A percentile compares a stretch with the other conserved stretches of the same genome.
These are phyloP conservation scores for Papilio demoleus DNA, from an alignment of 2,888 invertebrate genomes.

Conservation along the genomic window DNA sequence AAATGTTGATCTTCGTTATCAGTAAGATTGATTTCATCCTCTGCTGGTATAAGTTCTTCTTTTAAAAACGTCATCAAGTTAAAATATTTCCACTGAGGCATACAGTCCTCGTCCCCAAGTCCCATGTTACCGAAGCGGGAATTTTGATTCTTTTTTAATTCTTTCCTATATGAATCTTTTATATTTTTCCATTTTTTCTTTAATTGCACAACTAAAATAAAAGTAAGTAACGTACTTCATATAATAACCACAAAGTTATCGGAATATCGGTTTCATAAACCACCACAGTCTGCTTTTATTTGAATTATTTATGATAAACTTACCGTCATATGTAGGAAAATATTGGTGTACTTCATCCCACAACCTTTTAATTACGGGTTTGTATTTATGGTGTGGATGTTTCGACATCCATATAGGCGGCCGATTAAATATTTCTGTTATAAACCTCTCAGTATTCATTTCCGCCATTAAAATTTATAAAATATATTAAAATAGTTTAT, in stretches of 20 bases:
- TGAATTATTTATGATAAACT: not conserved
- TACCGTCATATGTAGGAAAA: constrained; percentile 23
- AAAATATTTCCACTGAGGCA: constrained; percentile 4
- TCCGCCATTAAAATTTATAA: not conserved
- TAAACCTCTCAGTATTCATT: constrained; percentile 32
- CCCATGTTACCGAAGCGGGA: not conserved
- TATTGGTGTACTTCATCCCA: constrained; percentile 34
- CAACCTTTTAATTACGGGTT: constrained; percentile 27
- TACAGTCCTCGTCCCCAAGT: not conserved
- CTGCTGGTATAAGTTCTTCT: not conserved
- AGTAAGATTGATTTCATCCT: not conserved
- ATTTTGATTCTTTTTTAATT: constrained; percentile 1
- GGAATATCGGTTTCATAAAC: not conserved
- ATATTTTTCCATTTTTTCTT: constrained; percentile 13
- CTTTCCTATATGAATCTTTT: constrained; percentile 3
- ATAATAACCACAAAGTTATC: not conserved
- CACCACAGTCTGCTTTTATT: not conserved
- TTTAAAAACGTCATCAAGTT: constrained; percentile 11
- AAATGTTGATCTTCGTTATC: not conserved
- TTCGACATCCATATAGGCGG: constrained; percentile 31
- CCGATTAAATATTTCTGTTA: constrained; percentile 26
- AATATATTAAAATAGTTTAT: not conserved
- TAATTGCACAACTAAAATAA: not conserved
- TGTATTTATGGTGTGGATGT: constrained; percentile 37
- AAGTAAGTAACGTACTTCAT: not conserved